These are phyloP conservation scores for Clinocottus analis DNA, from an alignment of 2,113 vertebrate genomes.

Conservation along the genomic window DNA sequence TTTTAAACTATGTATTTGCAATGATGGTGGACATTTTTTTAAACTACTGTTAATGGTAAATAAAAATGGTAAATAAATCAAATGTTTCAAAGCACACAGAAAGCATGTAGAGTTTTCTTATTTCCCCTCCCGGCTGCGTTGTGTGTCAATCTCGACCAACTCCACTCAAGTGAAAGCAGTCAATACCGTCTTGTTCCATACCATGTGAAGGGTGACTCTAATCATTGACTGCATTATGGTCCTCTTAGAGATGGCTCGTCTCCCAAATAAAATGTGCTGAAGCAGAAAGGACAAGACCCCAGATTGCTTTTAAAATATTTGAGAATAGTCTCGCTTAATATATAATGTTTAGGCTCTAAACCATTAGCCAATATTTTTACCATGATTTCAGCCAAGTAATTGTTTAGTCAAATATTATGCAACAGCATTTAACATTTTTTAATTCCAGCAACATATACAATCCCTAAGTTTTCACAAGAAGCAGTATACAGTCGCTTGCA, in stretches of 20 bases:
- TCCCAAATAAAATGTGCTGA: constrained; percentile 69
- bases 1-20: background rate
- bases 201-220: constrained; percentile 72
- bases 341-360: constrained; percentile 2
- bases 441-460: background rate
- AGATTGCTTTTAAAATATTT: constrained; percentile 70
- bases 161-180: constrained; percentile 80
- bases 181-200: constrained; percentile 75
- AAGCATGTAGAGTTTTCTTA: constrained; percentile 43
- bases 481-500: background rate
- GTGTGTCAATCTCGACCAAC: constrained; percentile 75
- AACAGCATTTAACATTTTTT: background rate
- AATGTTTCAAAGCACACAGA: constrained; percentile 24
- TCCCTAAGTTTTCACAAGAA: background rate
- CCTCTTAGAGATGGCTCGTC: constrained; percentile 71
- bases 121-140: constrained; percentile 57
- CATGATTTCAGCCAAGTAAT: constrained; percentile 15
- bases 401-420: background rate
- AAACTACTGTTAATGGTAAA: constrained; percentile 26
- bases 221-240: constrained; percentile 66
- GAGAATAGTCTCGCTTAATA: background rate
- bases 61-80: constrained; percentile 32
- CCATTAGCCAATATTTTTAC: background rate
- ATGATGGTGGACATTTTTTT: background rate
- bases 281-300: constrained; percentile 72